These are phyloP conservation scores for Drosophila jambulina DNA, from an alignment of 1,140 invertebrate species.

Conservation along the genomic window DNA sequence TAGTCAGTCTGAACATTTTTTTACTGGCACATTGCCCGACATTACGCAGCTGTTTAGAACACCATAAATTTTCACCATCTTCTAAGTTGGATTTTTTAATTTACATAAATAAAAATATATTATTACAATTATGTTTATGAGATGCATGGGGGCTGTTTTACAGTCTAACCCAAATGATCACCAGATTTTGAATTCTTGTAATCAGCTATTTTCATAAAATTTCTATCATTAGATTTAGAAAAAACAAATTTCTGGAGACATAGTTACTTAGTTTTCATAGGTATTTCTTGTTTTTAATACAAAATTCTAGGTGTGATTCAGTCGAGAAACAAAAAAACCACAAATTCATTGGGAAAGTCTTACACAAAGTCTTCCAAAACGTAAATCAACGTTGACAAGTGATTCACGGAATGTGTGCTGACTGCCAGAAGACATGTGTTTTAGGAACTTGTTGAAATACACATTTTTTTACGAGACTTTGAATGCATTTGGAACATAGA, in stretches of 20 bases:
- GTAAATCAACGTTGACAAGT: conserved; percentile 67
- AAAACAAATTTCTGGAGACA: no score
- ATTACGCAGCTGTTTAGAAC: conserved; percentile 78
- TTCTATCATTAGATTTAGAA: no score
- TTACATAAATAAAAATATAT: conserved; percentile 44
- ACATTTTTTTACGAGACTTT: conserved; percentile 42
- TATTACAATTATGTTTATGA: conserved; percentile 2
- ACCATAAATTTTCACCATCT: conserved; percentile 48
- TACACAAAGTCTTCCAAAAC: conserved; percentile 37
- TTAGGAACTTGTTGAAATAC: conserved; percentile 10
- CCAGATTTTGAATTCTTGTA: no score
- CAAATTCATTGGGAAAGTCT: conserved; percentile 21
- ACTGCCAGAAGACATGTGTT: conserved; percentile 39
- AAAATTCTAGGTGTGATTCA: conserved; percentile 1
- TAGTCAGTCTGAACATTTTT: conserved; percentile 35
- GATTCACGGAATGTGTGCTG: conserved; percentile 18
- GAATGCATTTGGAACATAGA: conserved; percentile 8
- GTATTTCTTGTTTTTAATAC: background rate
- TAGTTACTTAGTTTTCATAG: background rate
- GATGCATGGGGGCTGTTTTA: no score
- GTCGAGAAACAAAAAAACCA: conserved; percentile 13
- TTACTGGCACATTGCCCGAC: conserved; percentile 71
- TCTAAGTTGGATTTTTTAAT: conserved; percentile 43
- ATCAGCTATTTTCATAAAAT: no score
- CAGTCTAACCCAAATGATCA: no score